These are phyloP conservation scores for Athene noctua DNA, from an alignment of 2,113 vertebrate species.

Conservation along the genomic window DNA sequence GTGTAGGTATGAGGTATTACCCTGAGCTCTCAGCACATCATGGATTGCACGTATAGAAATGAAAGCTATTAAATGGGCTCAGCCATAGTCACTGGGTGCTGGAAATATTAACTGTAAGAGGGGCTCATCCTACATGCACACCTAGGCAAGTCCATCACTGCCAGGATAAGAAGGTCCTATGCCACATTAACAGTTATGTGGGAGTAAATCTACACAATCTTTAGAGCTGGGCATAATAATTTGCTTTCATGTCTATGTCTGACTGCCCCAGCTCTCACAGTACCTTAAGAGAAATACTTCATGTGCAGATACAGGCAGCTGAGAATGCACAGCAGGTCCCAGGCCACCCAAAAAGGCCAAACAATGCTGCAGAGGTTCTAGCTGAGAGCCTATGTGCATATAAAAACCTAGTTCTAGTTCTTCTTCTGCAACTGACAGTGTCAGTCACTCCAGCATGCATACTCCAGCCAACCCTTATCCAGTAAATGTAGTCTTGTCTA, in stretches of 20 bases:
- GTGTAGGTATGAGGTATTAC: neutral
- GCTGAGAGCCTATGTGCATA: neutral
- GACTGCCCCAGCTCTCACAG: neutral
- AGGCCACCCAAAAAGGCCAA: neutral
- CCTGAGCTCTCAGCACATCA: neutral
- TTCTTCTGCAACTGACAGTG: neutral
- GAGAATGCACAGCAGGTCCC: neutral
- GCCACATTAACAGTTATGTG: neutral
- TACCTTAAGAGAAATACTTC: neutral
- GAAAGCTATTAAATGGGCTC: neutral
- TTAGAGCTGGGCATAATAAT: neutral
- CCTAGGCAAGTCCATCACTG: neutral
- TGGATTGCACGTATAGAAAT: neutral
- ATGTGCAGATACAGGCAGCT: neutral
- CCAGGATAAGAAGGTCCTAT: neutral
- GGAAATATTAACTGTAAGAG: neutral
- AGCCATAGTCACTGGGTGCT: neutral
- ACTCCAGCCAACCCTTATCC: neutral
- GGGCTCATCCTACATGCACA: neutral
- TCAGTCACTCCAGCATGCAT: neutral
- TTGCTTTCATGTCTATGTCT: neutral
- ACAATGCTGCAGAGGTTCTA: neutral
- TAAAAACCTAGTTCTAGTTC: neutral
- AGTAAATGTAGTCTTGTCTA: neutral
- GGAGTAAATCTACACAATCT: neutral